Percentiles rank a stretch among this genome's conserved stretches.
These are phyloP conservation scores for Protosalanx chinensis DNA, from an alignment of 2,797 vertebrate genomes.

Conservation along the genomic window DNA sequence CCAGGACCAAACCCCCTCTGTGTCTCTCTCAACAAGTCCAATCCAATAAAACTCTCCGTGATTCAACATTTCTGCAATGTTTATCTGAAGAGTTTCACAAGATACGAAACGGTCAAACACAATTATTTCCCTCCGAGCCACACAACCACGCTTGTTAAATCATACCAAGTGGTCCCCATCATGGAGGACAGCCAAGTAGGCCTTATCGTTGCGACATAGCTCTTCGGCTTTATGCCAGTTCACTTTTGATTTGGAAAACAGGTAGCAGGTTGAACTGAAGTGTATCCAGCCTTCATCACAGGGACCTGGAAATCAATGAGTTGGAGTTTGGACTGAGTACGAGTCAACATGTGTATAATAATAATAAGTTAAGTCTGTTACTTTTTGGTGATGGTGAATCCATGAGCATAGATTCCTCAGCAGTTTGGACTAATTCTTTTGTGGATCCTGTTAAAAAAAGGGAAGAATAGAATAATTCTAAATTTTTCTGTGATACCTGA, in stretches of 20 bases:
- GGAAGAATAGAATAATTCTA: background rate
- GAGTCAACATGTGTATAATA: background rate
- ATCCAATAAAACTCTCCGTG: slow-evolving; percentile 55
- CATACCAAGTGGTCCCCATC: slow-evolving; percentile 62
- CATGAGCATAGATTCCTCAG: background rate
- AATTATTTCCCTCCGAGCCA: background rate
- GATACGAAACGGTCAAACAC: background rate
- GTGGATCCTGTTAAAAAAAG: background rate
- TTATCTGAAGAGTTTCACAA: slow-evolving; percentile 50
- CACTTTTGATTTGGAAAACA: slow-evolving; percentile 28
- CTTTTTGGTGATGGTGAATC: background rate
- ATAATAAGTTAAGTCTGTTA: background rate
- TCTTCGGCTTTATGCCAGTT: slow-evolving; percentile 60
- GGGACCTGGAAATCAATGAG: slow-evolving; percentile 41
- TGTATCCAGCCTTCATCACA: slow-evolving; percentile 61
- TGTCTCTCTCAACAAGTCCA: slow-evolving; percentile 64
- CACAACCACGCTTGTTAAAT: background rate
- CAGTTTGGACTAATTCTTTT: background rate
- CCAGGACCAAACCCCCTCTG: slow-evolving; percentile 68
- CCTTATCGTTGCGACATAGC: slow-evolving; percentile 39
- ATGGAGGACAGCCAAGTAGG: slow-evolving; percentile 66
- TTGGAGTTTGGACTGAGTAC: background rate
- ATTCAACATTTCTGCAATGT: slow-evolving; percentile 49
- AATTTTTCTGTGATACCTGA: background rate
- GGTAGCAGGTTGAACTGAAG: slow-evolving; percentile 62